Base-by-base conservation (phyloP, 2,797 vertebrate species). In the Iguana delicatissima region DNA sequence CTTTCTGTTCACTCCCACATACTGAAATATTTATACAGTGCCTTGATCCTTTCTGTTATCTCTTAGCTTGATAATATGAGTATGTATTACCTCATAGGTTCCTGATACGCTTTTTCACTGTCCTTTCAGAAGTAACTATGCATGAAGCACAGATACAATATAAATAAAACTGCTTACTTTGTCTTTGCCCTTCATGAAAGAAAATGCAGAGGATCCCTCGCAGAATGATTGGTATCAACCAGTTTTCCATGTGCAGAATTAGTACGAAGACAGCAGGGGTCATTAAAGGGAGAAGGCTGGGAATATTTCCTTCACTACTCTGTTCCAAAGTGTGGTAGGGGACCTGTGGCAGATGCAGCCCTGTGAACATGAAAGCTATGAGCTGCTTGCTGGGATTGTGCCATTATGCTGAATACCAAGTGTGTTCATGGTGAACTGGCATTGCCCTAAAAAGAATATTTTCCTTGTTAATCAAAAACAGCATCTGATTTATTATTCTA, bases 141-240 rank as follows among this genome's bases (percentile, higher is more conserved):
- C 76, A 67, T 46, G 35, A 16, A 76, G 29, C 52, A 86, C 80
- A 88, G 93, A 89, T 76, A 14, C 76, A 35, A 22, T 59, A 57
- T 89, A 94, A 86, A 88, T 0, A 3, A 83, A 85, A 73, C 62
- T n/a, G 3, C 90, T 91, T 94, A 42, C 80, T 92, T 92, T 91
- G 91, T 91, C 88, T 91, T 59, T 0, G 89, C 10, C 74, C 2
- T 72, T 38, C 57, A 35, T 35, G 82, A 89, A 89, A 87, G 90
- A 94, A 62, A 62, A 50, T 52, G 46, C 88, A 55, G 85, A 73
- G 1, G 12, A 46, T 55, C 59, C 79, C 80, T 77, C 73, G 32
- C 62, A 67, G 55, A 62, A 32, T 0, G 55, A n/a, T 55, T 6
- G 1, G 62, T 62, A 29, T 84, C 88, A 74, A 52, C 77, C 57